Base-by-base conservation (phyloP, 2,797 vertebrate species). In the Oceanodroma leucorhoa region DNA sequence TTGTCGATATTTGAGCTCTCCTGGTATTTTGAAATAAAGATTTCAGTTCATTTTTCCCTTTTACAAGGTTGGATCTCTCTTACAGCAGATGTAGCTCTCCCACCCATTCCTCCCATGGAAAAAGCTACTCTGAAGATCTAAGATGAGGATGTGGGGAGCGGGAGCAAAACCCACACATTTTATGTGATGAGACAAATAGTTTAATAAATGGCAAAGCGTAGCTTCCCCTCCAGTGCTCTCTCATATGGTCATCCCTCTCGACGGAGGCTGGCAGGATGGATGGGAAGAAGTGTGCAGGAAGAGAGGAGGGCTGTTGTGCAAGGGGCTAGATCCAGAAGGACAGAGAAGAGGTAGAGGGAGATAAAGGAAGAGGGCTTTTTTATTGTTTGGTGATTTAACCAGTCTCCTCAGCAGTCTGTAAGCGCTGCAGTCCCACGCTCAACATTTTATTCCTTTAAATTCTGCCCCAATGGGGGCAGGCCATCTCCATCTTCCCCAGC, bases 171-270 rank as follows among this genome's bases (percentile, higher is more conserved):
- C 5, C 51, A 50, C 5, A 0, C 5, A 2, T 92, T 83, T 89
- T 71, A 12, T 41, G 19, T 4, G 2, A 58, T 32, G 41, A 67
- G 26, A 36, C 22, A 60, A 78, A 60, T 48, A 40, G 29, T 48
- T 70, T 55, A 60, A 58, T 43, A 43, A 73, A 30, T 0, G 2
- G 16, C 41, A 46, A 10, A 66, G 24, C 0, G 0, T 14, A 75
- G n/a, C 65, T 89, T 71, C 30, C n/a, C 27, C n/a, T 60, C 40
- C 1, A 0, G 5, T 1, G 2, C 38, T 53, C 0, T 46, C 66
- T 66, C 60, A 36, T 24, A 27, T 4, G 1, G 12, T 38, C n/a
- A 14, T 9, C 40, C 30, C 22, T 32, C 48, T 70, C 2, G 2
- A 17, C n/a, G 3, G 2, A 18, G 40, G 6, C 30, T 82, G 70